A percentile compares a stretch with the other conserved stretches of the same genome.
These are phyloP conservation scores for Hoplodrina blanda DNA, from an alignment of 2,888 invertebrate species.

Conservation along the genomic window DNA sequence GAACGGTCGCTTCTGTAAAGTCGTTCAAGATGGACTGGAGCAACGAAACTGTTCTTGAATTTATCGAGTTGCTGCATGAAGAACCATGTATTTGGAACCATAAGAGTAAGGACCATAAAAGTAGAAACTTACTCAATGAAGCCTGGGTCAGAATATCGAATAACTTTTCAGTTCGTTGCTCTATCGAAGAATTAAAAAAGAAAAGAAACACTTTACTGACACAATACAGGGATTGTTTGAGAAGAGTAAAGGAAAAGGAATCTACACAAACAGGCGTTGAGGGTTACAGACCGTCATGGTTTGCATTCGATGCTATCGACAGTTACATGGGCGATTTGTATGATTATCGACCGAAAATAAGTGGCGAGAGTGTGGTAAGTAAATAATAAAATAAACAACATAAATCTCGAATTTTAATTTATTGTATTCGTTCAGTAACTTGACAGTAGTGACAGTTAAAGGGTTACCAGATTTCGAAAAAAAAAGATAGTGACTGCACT, in stretches of 20 bases:
- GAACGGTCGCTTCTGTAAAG: slow-evolving; percentile 5
- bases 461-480: no score
- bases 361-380: slow-evolving; percentile 5
- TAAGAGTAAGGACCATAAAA: slow-evolving; percentile 32
- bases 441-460: no score
- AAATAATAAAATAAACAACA: not conserved
- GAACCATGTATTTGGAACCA: slow-evolving; percentile 54
- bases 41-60: slow-evolving; percentile 32
- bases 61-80: slow-evolving; percentile 43
- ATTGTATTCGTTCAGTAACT: no score
- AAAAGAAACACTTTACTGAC: slow-evolving; percentile 57
- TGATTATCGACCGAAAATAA: slow-evolving; percentile 5
- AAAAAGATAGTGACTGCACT: no score
- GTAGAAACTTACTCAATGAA: slow-evolving; percentile 19
- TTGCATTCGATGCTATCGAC: slow-evolving; percentile 26
- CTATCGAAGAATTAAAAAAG: slow-evolving; percentile 51
- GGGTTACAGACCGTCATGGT: slow-evolving; percentile 30
- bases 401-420: no score
- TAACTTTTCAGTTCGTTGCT: slow-evolving; percentile 37
- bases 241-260: slow-evolving; percentile 38
- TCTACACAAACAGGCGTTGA: slow-evolving; percentile 1
- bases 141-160: slow-evolving; percentile 48
- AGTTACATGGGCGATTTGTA: slow-evolving; percentile 16
- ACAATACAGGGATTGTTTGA: slow-evolving; percentile 48
- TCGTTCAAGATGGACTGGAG: slow-evolving; percentile 35